Conservation (phyloP, 2,113 vertebrate species). For the Gracilinanus agilis region DNA sequence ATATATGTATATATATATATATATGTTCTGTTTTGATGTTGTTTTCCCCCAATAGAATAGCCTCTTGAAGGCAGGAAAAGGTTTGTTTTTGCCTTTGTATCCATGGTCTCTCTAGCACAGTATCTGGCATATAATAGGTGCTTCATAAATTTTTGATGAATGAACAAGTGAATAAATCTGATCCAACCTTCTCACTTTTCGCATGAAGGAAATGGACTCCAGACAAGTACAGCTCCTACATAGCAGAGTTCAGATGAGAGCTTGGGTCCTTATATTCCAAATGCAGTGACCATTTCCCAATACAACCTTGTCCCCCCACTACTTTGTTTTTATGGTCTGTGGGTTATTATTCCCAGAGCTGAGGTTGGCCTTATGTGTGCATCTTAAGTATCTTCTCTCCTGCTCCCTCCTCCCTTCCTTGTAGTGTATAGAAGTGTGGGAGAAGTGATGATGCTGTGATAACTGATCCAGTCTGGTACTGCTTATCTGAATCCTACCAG, state of each 20-base stretch:
- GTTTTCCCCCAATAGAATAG: not conserved
- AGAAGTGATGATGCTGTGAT: not conserved
- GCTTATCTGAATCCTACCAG: not conserved
- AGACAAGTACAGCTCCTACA: not conserved
- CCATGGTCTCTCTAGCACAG: not conserved
- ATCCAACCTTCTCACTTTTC: not conserved
- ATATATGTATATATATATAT: not conserved
- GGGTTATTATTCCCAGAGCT: not conserved
- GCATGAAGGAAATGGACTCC: not conserved
- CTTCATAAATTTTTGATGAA: not conserved
- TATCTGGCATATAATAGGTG: not conserved
- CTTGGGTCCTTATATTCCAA: not conserved
- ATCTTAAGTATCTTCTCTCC: not conserved
- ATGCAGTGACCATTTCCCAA: not conserved
- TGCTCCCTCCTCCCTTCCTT: not conserved
- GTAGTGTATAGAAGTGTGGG: not conserved
- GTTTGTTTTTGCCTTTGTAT: not conserved
- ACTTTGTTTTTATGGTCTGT: not conserved
- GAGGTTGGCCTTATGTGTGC: not conserved
- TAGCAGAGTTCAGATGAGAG: not conserved
- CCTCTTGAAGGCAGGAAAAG: not conserved
- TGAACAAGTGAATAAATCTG: not conserved
- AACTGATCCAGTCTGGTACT: not conserved
- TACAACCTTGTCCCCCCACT: not conserved
- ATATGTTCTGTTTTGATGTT: not conserved